phyloP scores from a whole-genome alignment of 2,113 vertebrate species.

The Elanus axillaris region DNA sequence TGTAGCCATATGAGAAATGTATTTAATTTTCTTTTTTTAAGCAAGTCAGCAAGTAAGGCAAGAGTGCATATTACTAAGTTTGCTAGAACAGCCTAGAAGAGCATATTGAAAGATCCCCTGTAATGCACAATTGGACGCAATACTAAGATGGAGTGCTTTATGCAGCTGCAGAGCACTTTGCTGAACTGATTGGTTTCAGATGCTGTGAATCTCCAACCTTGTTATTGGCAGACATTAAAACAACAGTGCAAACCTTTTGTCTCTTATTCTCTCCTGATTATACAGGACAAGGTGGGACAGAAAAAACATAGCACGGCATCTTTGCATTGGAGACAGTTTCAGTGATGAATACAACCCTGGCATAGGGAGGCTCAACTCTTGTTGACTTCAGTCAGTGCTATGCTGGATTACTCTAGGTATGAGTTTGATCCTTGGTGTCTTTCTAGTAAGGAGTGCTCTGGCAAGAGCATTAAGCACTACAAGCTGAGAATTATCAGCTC shows the following conservation, averaged over 20 bases:
- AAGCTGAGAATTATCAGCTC: background rate
- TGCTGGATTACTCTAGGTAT: background rate
- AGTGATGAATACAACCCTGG: background rate
- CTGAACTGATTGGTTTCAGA: slow-evolving; percentile 56
- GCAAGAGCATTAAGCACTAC: background rate
- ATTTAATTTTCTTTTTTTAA: slow-evolving; percentile 72
- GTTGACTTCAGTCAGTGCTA: background rate
- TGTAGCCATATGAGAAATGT: slow-evolving; percentile 71
- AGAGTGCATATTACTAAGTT: slow-evolving; percentile 49
- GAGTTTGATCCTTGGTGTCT: slow-evolving; percentile 18
- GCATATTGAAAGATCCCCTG: slow-evolving; percentile 47
- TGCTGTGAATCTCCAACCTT: slow-evolving; percentile 35
- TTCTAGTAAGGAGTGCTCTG: background rate
- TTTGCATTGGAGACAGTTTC: background rate
- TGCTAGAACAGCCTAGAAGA: slow-evolving; percentile 42
- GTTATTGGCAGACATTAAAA: slow-evolving; percentile 51
- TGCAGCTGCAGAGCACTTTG: slow-evolving; percentile 47
- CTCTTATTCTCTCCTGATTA: background rate
- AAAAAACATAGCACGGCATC: slow-evolving; percentile 13
- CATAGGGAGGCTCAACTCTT: background rate
- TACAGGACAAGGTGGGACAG: background rate
- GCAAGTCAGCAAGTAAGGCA: slow-evolving; percentile 64
- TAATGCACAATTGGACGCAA: slow-evolving; percentile 30
- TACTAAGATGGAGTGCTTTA: slow-evolving; percentile 21
- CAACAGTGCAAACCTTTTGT: slow-evolving; percentile 14